Percentiles rank a stretch among this genome's conserved stretches.
These are phyloP conservation scores for Hesperophylax magnus DNA, from an alignment of 1,140 invertebrate genomes.

Conservation along the genomic window DNA sequence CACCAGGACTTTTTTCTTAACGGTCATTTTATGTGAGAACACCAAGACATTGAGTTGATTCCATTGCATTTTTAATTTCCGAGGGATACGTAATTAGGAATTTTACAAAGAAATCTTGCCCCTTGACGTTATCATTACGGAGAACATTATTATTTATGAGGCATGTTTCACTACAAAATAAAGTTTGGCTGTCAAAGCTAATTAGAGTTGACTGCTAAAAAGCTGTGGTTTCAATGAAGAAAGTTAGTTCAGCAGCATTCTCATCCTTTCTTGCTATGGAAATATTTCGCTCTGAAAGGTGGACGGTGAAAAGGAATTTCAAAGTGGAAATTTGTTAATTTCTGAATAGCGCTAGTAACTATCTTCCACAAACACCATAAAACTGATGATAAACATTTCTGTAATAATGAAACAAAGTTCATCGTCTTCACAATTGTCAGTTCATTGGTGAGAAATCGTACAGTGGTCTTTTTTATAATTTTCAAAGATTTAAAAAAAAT, in stretches of 20 bases:
- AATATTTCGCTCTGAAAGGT: conserved; percentile 47
- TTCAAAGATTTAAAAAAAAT: no score
- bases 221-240: conserved; percentile 43
- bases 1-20: no score
- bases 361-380: conserved; percentile 49
- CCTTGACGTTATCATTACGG: conserved; percentile 12
- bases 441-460: no score
- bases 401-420: conserved; percentile 9
- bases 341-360: conserved; percentile 26
- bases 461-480: no score
- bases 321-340: conserved; percentile 45
- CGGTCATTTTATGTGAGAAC: no score
- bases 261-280: conserved; percentile 9
- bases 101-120: conserved; percentile 2
- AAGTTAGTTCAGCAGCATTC: conserved; percentile 11
- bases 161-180: conserved; percentile 12
- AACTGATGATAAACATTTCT: conserved; percentile 35
- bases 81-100: background rate
- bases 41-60: no score
- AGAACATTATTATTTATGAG: conserved; percentile 17
- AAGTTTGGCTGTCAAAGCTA: conserved; percentile 49
- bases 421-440: no score
- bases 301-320: conserved; percentile 50
- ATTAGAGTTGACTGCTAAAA: conserved; percentile 54
- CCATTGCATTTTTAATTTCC: no score